A percentile compares a stretch with the other conserved stretches of the same genome.
phyloP scores from a whole-genome alignment of 2,888 invertebrate genomes.

The Zele albiditarsus region DNA sequence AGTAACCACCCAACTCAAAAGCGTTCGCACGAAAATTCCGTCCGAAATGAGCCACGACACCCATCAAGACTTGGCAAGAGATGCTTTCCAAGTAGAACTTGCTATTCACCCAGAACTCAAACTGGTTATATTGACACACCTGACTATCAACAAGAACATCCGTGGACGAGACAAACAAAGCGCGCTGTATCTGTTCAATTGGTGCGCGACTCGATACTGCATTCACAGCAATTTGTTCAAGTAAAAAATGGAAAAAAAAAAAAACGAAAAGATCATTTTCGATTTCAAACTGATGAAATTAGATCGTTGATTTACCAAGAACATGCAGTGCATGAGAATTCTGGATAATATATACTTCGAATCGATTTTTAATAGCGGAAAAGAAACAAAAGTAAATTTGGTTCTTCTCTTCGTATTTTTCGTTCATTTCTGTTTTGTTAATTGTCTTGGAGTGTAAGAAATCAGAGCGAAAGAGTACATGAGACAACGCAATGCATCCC shows the following conservation, averaged over 20 bases:
- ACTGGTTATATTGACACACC: slow-evolving; percentile 29
- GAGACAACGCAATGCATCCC: slow-evolving; percentile 12
- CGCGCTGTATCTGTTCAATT: not conserved
- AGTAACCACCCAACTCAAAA: not conserved
- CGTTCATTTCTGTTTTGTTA: not conserved
- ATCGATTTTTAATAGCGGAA: not conserved
- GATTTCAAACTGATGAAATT: not conserved
- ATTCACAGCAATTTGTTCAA: slow-evolving; percentile 1
- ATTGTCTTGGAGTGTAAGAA: not conserved
- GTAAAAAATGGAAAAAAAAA: not conserved
- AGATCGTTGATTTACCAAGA: not conserved
- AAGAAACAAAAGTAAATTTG: not conserved
- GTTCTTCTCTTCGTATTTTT: not conserved
- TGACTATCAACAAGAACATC: not conserved
- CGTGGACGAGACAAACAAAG: not conserved
- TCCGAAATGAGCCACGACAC: not conserved
- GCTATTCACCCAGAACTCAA: slow-evolving; percentile 2
- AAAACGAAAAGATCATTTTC: not conserved
- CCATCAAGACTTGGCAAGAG: not conserved
- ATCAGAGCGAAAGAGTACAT: not conserved
- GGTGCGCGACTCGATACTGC: not conserved
- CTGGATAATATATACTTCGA: not conserved
- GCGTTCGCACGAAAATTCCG: not conserved
- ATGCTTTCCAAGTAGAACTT: not conserved
- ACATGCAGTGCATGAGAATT: not conserved